Percentiles rank a stretch among this genome's conserved stretches.
These are phyloP conservation scores for Brachyrhaphis roseni DNA, from an alignment of 2,797 vertebrate species.

Conservation along the genomic window DNA sequence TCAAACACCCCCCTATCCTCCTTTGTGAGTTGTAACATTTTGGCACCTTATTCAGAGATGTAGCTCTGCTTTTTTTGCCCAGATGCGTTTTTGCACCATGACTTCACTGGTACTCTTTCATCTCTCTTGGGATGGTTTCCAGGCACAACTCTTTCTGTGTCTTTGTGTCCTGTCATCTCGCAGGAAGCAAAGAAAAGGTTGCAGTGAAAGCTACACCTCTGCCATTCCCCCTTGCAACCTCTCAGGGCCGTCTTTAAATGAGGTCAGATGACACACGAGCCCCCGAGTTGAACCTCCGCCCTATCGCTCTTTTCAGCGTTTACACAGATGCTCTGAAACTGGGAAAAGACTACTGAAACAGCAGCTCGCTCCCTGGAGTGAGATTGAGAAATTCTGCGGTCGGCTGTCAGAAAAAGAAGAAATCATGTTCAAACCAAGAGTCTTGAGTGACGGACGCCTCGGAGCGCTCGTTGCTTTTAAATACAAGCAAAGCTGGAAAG, in stretches of 20 bases:
- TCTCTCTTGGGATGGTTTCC: constrained; percentile 69
- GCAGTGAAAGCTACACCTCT: constrained; percentile 77
- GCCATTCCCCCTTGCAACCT: constrained; percentile 64
- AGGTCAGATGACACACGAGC: constrained; percentile 76
- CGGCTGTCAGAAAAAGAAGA: constrained; percentile 23
- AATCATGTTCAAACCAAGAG: constrained; percentile 9
- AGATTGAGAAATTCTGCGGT: constrained; percentile 22
- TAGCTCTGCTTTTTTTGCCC: constrained; percentile 29
- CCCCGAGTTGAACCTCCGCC: constrained; percentile 43
- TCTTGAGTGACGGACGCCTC: not conserved
- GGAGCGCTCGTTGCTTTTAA: not conserved
- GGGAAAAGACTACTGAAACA: constrained; percentile 13
- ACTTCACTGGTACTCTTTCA: constrained; percentile 73
- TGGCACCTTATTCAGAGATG: constrained; percentile 29
- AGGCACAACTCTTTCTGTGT: constrained; percentile 62
- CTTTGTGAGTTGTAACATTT: constrained; percentile 12
- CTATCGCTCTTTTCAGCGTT: constrained; percentile 46
- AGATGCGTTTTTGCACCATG: constrained; percentile 63
- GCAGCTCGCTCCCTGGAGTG: constrained; percentile 33
- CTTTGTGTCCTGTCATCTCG: constrained; percentile 71
- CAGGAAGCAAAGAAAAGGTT: constrained; percentile 64
- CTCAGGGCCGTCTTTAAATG: constrained; percentile 65
- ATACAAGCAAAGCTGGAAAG: not conserved
- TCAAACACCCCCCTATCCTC: not conserved
- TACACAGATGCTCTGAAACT: not conserved